These are phyloP conservation scores for Cyaniris semiargus DNA, from an alignment of 2,888 invertebrate genomes.

Conservation along the genomic window DNA sequence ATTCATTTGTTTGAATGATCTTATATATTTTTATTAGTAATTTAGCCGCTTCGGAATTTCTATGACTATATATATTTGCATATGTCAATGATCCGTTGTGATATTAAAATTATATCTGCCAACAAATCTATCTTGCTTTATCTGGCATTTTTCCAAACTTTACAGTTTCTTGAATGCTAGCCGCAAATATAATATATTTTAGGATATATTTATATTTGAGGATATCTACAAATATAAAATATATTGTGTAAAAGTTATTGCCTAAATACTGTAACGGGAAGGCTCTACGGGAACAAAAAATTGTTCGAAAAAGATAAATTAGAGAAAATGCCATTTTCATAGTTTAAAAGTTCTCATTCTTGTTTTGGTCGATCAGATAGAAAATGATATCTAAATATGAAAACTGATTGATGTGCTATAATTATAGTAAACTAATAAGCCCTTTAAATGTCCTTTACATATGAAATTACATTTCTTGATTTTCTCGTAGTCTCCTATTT, in stretches of 20 bases:
- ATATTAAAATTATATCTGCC: not conserved
- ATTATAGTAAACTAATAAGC: no score
- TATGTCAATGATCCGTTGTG: constrained; percentile 9
- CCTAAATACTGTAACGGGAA: not conserved
- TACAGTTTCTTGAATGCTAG: not conserved
- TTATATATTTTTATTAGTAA: not conserved
- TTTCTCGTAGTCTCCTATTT: not conserved
- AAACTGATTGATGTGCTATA: no score
- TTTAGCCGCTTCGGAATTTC: not conserved
- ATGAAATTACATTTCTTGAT: not conserved
- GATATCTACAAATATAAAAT: no score
- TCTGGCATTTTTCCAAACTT: constrained; percentile 15
- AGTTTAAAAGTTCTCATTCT: no score
- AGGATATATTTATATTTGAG: not conserved
- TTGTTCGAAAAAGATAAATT: not conserved
- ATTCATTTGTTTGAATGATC: not conserved
- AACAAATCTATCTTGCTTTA: not conserved
- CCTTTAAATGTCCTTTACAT: no score
- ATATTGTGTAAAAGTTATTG: not conserved
- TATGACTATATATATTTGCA: not conserved
- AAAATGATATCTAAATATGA: no score
- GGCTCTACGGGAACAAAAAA: not conserved
- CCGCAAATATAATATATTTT: not conserved
- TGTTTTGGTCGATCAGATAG: no score
- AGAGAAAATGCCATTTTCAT: not conserved